Evolutionary conservation across 2,113 vertebrate species (phyloP), one percentile per base, ranked within the genome.

Genomic region (Phoenicopterus ruber): DNA sequence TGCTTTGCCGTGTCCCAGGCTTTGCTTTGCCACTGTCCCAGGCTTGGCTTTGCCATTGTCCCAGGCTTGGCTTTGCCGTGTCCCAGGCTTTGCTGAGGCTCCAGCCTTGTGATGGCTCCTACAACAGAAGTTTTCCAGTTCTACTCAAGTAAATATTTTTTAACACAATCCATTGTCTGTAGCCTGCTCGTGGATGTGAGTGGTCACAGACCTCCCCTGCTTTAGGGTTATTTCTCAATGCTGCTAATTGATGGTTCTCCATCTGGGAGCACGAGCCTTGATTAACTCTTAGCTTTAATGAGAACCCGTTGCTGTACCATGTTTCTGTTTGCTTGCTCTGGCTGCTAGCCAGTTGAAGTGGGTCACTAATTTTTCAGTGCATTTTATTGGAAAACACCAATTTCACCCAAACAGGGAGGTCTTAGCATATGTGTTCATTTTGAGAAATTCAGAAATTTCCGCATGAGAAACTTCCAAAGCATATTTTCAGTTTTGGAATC

Each of bases 201-300:
- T 11, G 4, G 20, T 31, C 36, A 47, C 2, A 3, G 8, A 32
- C 25, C 3, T 0, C 6, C 7, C 2, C 7, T 1, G 1, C 38
- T 25, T 76, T 28, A 22, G 19, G 8, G 5, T 12, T 34, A 6
- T 65, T 88, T 22, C 38, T 71, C 28, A 19, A 0, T 44, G 18
- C 24, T 88, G 14, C 12, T 62, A 52, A 11, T 2, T 38, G 46
- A 49, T 36, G 17, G 28, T 21, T 90, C 28, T 71, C 69, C 19
- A 28, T 32, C 16, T 32, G 42, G 46, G 13, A 65, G 6, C 25
- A 42, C 1, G 5, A 31, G 40, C 19, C 11, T 59, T 36, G 18
- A n/a, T 55, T 28, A 83, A 52, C 24, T 59, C 17, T 31, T 15
- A 19, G 20, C 10, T 94, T 67, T 57, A 49, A n/a, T 8, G 5